A percentile compares a stretch with the other conserved stretches of the same genome.
Conservation (phyloP, 2,113 vertebrate genomes). For the Burhinus oedicnemus region DNA sequence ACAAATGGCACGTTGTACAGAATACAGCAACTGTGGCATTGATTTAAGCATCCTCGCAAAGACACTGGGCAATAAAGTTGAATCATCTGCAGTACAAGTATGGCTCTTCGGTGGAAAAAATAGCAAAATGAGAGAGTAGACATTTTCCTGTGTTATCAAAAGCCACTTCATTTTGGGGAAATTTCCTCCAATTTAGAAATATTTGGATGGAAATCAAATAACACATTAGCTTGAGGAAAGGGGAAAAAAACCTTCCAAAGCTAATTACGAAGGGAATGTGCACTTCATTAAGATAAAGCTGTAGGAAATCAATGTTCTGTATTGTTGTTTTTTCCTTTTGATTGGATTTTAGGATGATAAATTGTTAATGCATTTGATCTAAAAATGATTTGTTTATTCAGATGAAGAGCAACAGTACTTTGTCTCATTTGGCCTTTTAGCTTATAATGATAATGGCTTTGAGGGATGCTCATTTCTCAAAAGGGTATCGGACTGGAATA, state of each 20-base stretch:
- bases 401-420: conserved; percentile 59
- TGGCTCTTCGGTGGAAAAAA: conserved; percentile 40
- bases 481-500: conserved; percentile 53
- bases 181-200: conserved; percentile 38
- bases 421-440: conserved; percentile 62
- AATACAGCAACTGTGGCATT: conserved; percentile 33
- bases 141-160: conserved; percentile 29
- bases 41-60: background rate
- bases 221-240: conserved; percentile 38
- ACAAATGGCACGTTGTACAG: conserved; percentile 49
- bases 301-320: conserved; percentile 60
- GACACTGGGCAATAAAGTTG: conserved; percentile 52
- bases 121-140: background rate
- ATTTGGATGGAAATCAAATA: conserved; percentile 35
- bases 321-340: conserved; percentile 61
- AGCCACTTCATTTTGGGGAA: conserved; percentile 40
- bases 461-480: conserved; percentile 53
- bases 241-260: background rate
- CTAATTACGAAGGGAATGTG: conserved; percentile 67
- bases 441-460: conserved; percentile 42
- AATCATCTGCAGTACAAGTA: conserved; percentile 52
- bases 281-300: conserved; percentile 73
- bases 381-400: conserved; percentile 59
- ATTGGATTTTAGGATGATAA: conserved; percentile 52
- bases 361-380: conserved; percentile 40